Conservation (phyloP, 2,888 invertebrate species). For the Diplazon laetatorius region DNA sequence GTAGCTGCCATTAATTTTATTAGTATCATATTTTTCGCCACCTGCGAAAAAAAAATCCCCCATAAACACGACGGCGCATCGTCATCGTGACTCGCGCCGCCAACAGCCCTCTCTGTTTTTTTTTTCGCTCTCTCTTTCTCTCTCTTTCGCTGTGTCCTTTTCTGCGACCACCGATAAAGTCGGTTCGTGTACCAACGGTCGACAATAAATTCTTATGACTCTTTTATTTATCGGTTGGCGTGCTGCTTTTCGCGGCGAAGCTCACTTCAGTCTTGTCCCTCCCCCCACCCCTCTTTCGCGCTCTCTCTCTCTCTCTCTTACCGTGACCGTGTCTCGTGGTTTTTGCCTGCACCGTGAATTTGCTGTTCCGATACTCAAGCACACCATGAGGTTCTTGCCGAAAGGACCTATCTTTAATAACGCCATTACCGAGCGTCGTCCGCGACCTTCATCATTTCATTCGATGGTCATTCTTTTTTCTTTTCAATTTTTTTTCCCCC, state of each 20-base stretch:
- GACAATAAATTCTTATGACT: constrained; percentile 71
- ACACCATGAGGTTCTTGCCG: constrained; percentile 22
- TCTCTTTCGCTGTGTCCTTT: background rate
- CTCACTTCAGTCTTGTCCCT: constrained; percentile 1
- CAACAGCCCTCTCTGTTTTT: constrained; percentile 47
- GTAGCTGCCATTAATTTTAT: constrained; percentile 74
- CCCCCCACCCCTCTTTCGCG: background rate
- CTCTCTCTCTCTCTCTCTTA: background rate
- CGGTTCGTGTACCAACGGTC: constrained; percentile 38
- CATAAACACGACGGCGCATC: constrained; percentile 65
- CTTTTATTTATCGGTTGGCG: constrained; percentile 69
- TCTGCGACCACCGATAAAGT: constrained; percentile 50
- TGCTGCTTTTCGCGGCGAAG: constrained; percentile 28
- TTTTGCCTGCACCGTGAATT: constrained; percentile 16
- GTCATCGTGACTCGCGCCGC: constrained; percentile 64
- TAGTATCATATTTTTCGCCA: constrained; percentile 73
- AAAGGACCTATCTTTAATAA: constrained; percentile 26
- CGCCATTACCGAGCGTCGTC: background rate
- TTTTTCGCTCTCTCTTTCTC: too few species aligned
- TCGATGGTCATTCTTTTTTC: constrained; percentile 21
- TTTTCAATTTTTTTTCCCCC: constrained; percentile 8
- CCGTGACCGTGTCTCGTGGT: background rate
- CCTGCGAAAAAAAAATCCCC: constrained; percentile 73
- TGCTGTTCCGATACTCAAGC: constrained; percentile 24
- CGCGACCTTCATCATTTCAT: constrained; percentile 29